These are phyloP conservation scores for Collichthys lucidus DNA, from an alignment of 2,113 vertebrate species.

Conservation along the genomic window DNA sequence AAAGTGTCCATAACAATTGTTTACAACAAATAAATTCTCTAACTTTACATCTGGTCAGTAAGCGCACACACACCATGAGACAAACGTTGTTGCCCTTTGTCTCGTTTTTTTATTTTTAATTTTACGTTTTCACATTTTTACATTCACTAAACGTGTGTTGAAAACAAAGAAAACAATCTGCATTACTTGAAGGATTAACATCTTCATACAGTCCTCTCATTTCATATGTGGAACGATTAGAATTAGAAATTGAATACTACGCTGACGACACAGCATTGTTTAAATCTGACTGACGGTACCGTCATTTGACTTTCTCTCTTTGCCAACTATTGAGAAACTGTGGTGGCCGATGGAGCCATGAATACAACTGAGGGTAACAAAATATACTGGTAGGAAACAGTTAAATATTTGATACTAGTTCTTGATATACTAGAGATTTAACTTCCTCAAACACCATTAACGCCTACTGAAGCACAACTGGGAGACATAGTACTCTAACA, in stretches of 20 bases:
- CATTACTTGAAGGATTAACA: not conserved
- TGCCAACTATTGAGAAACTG: not conserved
- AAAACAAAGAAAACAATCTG: not conserved
- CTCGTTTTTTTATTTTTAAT: not conserved
- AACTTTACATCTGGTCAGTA: not conserved
- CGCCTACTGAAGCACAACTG: not conserved
- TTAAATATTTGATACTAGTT: not conserved
- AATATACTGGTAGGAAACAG: not conserved
- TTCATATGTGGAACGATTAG: not conserved
- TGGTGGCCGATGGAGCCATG: not conserved
- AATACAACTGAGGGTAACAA: not conserved
- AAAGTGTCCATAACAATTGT: not conserved
- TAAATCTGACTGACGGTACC: not conserved
- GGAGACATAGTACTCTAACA: not conserved
- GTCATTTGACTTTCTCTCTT: not conserved
- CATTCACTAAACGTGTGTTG: not conserved
- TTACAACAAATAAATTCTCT: not conserved
- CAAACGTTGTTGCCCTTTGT: not conserved
- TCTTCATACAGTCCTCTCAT: not conserved
- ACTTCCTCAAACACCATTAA: slow-evolving; percentile 6
- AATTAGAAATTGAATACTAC: not conserved
- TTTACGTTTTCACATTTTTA: not conserved
- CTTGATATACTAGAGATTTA: not conserved
- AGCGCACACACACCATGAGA: not conserved
- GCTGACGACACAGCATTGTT: not conserved